These are phyloP conservation scores for Pygoscelis antarcticus DNA, from an alignment of 2,113 vertebrate genomes.

Conservation along the genomic window DNA sequence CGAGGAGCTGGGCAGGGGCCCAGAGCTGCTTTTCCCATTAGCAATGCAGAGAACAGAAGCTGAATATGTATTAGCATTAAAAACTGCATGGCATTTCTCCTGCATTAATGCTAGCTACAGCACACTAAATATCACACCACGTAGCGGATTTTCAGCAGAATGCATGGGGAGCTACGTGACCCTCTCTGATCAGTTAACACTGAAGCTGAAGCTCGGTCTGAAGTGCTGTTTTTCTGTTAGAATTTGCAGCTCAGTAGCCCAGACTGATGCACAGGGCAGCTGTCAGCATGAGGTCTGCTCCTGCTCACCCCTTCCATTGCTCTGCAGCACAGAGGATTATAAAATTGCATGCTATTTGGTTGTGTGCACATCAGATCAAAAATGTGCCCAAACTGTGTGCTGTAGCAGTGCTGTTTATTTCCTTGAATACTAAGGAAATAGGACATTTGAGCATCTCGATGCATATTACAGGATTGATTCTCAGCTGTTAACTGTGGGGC, in stretches of 20 bases:
- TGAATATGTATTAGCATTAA: not conserved
- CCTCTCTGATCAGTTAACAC: not conserved
- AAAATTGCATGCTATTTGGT: not conserved
- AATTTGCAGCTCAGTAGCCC: not conserved
- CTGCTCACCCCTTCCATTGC: not conserved
- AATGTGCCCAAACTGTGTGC: not conserved
- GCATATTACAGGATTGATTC: not conserved
- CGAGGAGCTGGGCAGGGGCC: not conserved
- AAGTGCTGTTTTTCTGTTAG: fast-evolving
- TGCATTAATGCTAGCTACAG: not conserved
- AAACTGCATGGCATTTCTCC: not conserved
- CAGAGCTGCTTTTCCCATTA: not conserved
- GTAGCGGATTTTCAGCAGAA: not conserved
- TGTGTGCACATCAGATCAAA: not conserved
- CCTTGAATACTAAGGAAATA: not conserved
- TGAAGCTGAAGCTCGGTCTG: not conserved
- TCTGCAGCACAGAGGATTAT: not conserved
- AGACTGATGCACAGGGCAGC: not conserved
- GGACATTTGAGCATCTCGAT: not conserved
- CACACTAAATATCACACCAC: not conserved
- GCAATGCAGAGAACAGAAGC: not conserved
- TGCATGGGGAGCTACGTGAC: not conserved
- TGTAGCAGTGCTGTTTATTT: not conserved
- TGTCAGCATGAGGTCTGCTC: not conserved
- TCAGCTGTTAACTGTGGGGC: not conserved